Base-by-base conservation (phyloP, 2,888 invertebrate genomes). In the Heterodera filipjevi region DNA sequence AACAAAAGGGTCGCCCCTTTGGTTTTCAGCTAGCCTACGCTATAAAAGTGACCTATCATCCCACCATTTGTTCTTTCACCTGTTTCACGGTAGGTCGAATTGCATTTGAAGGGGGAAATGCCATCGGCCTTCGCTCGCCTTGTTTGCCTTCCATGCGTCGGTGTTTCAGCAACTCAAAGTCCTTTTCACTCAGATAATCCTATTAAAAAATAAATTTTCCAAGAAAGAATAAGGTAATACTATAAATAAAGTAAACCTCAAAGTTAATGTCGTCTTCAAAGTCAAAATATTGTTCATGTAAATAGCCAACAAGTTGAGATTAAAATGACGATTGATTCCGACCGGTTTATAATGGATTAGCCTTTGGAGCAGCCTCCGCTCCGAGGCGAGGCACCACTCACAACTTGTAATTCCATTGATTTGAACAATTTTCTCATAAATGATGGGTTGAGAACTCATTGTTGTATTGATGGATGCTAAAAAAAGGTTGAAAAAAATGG, bases 231-330 rank as follows among this genome's bases (percentile, higher is more conserved):
- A n/a, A n/a, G n/a, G n/a, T n/a, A n/a, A n/a, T n/a, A n/a, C n/a
- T n/a, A n/a, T n/a, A n/a, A n/a, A n/a, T n/a, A n/a, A n/a, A n/a
- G n/a, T n/a, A n/a, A 32, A 75, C 75, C 32, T 75, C 75, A 66
- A 75, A 75, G 33, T 75, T 75, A 6, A 75, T 75, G 32, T 75
- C 75, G 22, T 75, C 75, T 33, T 75, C 75, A 44, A 32, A 75
- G 32, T 75, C 75, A 59, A 75, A 75, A 75, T 66, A 19, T 75
- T 75, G 53, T 75, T 75, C 32, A 75, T 59, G 46, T 66, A 75
- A 6, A 35, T 33, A 22, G 19, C 32, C 44, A 75, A 30, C 39
- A 75, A 46, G 35, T 66, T 33, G 19, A 75, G 64, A 33, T 75
- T 66, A 33, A 75, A 75, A 22, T 75, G 75, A 22, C 33, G 66